Evolutionary conservation across 2,888 invertebrate genomes (phyloP).

Genomic region (Bugula neritina): DNA sequence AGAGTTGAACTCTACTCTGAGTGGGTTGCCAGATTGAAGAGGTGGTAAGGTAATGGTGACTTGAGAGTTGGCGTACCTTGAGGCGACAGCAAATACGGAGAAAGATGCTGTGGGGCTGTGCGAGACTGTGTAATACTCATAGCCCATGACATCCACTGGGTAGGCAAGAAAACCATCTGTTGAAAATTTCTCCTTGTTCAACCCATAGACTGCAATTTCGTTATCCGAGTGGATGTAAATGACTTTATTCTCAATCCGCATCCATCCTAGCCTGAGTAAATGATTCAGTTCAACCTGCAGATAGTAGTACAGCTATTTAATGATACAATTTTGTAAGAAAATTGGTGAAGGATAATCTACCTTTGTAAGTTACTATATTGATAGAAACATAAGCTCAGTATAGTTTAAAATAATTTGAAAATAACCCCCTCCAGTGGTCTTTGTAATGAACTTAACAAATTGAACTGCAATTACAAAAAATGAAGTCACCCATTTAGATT

Average conservation of each 20-base stretch:
- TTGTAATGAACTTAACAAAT: too few relatives aligned
- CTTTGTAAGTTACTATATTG: too few relatives aligned
- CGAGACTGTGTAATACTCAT: slow-evolving; percentile 34
- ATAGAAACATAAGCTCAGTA: too few relatives aligned
- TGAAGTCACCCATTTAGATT: too few relatives aligned
- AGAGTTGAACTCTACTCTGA: not conserved
- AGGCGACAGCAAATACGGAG: slow-evolving; percentile 29
- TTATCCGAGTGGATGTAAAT: slow-evolving; percentile 32
- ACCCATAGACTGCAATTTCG: slow-evolving; percentile 34
- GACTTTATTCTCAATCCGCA: slow-evolving; percentile 30
- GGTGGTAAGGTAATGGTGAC: slow-evolving; percentile 33
- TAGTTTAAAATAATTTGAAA: too few relatives aligned
- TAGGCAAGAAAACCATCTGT: slow-evolving; percentile 36
- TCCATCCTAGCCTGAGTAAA: not conserved
- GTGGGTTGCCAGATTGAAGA: slow-evolving; percentile 6
- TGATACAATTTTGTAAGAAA: too few relatives aligned
- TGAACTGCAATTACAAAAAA: too few relatives aligned
- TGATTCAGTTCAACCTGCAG: slow-evolving; percentile 4
- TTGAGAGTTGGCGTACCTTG: slow-evolving; percentile 31
- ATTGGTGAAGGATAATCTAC: too few relatives aligned
- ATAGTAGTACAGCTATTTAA: too few relatives aligned
- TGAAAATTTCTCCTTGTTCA: slow-evolving; percentile 35
- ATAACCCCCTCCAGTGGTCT: too few relatives aligned
- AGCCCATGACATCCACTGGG: slow-evolving; percentile 35
- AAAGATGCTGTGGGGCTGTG: not conserved